Base-by-base conservation (phyloP, 2,888 invertebrate genomes). In the Hymenopus coronatus region DNA sequence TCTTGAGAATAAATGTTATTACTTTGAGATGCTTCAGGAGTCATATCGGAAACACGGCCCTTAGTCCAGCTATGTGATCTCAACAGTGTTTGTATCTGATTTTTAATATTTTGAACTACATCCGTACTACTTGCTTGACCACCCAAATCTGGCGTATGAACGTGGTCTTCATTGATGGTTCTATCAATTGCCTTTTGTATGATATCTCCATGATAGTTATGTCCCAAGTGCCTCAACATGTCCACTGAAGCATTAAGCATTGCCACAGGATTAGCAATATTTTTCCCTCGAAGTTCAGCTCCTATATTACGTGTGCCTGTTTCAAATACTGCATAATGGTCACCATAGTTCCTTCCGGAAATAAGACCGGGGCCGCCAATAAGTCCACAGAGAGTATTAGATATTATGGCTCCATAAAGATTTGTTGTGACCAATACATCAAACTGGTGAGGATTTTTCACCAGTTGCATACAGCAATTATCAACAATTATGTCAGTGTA, bases 401-500 rank as follows among this genome's bases (percentile, higher is more conserved):
- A 98, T 0, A 99, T 97, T 91, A 99, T 99, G 70, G 98, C 97
- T 1, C 99, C 99, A 93, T 99, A 99, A 91, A 99, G 94, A 93
- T 99, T 99, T 0, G 99, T 98, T 96, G 99, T 98, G 88, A 99
- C 94, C 96, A 99, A 97, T 85, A 99, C 98, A 94, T 99, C 99
- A 94, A 99, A 99, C 93, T 99, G 98, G 93, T 98, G 97, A 0
- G 98, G 98, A 84, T 96, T 97, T 3, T 97, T 97, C 0, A 98
- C 98, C 27, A 98, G 95, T 93, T 99, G 99, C 99, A 99, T 99
- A 93, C 98, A 99, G 92, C 98, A 98, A 93, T 99, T 99, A 93
- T 99, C 99, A 89, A 99, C 98, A 93, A 99, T 99, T 98, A 98
- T 98, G 91, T 98, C 97, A 91, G 97, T 96, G 92, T 97, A 97